phyloP scores from a whole-genome alignment of 2,113 vertebrate genomes.

The Porphyrio hochstetteri region DNA sequence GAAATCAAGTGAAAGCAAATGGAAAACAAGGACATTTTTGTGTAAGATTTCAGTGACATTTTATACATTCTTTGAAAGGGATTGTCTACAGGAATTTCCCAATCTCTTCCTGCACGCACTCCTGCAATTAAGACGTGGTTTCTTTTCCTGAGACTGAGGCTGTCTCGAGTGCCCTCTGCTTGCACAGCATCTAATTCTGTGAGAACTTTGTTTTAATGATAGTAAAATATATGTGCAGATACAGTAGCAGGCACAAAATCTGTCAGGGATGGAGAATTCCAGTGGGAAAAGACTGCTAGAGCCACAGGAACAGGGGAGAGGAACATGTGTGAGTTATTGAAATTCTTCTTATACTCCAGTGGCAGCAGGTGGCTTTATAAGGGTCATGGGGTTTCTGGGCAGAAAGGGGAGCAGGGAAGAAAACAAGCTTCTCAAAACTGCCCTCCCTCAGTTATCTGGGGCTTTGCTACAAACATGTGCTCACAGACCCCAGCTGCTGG shows the following conservation, averaged over 20 bases:
- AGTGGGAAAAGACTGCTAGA: not conserved
- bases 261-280: not conserved
- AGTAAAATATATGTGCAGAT: not conserved
- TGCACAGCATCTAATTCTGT: not conserved
- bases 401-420: not conserved
- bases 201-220: not conserved
- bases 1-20: not conserved
- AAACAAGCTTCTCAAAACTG: not conserved
- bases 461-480: not conserved
- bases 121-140: not conserved
- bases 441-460: not conserved
- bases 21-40: not conserved
- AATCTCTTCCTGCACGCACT: not conserved
- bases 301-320: not conserved
- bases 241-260: not conserved
- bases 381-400: not conserved
- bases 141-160: not conserved
- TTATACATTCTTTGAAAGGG: not conserved
- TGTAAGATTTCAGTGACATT: not conserved
- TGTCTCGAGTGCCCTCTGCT: not conserved
- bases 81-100: not conserved
- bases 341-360: not conserved
- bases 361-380: not conserved
- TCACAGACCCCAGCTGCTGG: not conserved
- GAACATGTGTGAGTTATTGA: rapidly evolving